phyloP scores from a whole-genome alignment of 2,888 invertebrate species.

The Lasioglossum oenotherae region DNA sequence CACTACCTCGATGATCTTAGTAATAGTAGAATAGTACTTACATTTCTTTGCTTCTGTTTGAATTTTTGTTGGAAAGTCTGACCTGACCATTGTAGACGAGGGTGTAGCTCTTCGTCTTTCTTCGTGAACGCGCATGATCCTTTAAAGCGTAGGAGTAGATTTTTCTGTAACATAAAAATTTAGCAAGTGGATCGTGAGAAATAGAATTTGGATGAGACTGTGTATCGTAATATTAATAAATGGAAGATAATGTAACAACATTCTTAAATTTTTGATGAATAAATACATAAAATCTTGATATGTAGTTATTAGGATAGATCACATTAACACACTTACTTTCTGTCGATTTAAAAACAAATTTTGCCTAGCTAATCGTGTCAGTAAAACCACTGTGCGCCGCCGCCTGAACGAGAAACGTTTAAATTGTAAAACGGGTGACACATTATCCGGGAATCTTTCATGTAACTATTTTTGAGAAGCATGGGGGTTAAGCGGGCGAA shows the following conservation, averaged over 20 bases:
- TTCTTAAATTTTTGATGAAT: no score
- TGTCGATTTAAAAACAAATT: background rate
- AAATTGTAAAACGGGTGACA: background rate
- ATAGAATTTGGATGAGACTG: no score
- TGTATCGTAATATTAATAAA: no score
- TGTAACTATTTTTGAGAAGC: background rate
- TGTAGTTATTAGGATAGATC: background rate
- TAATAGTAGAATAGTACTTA: background rate
- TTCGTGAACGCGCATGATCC: background rate
- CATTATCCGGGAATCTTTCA: background rate
- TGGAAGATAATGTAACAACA: no score
- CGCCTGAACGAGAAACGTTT: background rate
- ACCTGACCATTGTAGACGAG: background rate
- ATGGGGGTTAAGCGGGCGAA: slow-evolving; percentile 1
- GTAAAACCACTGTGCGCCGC: background rate
- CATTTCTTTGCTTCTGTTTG: background rate
- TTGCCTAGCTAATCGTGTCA: background rate
- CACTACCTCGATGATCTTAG: background rate
- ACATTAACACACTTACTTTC: background rate
- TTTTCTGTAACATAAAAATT: background rate
- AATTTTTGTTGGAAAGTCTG: background rate
- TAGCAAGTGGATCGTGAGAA: background rate
- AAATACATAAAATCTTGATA: no score
- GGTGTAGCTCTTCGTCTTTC: background rate
- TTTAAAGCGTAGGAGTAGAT: background rate